Conservation (phyloP, 1,140 invertebrate genomes). For the Cataglyphis hispanica region DNA sequence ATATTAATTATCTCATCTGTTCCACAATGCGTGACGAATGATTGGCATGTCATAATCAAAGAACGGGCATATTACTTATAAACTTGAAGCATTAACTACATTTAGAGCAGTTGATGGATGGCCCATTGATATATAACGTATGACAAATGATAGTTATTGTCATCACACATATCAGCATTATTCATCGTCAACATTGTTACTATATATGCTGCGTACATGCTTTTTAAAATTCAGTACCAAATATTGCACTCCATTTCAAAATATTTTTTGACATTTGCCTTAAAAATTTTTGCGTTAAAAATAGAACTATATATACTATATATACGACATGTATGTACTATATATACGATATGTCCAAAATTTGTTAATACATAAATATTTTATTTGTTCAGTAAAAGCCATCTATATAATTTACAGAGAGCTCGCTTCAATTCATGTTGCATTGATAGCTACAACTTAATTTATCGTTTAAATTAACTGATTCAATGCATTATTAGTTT, state of each 20-base stretch:
- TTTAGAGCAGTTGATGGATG: conserved; percentile 55
- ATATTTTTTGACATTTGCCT: conserved; percentile 7
- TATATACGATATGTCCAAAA: neutral
- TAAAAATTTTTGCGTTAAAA: neutral
- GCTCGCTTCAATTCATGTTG: neutral
- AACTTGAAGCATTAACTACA: conserved; percentile 68
- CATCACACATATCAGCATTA: conserved; percentile 61
- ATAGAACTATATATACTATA: neutral
- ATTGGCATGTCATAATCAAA: conserved; percentile 14
- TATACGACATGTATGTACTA: too few species aligned
- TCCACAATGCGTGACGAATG: conserved; percentile 5
- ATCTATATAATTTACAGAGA: neutral
- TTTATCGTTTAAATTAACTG: conserved; percentile 35
- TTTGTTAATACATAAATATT: neutral
- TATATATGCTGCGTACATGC: neutral
- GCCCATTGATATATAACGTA: conserved; percentile 51
- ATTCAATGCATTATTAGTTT: conserved; percentile 44
- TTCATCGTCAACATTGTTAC: conserved; percentile 50
- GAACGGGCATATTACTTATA: conserved; percentile 62
- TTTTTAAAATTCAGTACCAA: conserved; percentile 11
- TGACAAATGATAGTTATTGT: conserved; percentile 72
- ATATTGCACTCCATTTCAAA: neutral
- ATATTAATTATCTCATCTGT: neutral
- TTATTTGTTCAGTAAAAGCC: neutral
- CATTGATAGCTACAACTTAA: conserved; percentile 25